Conservation (phyloP, 2,113 vertebrate genomes). For the Planiliza haematocheilus region DNA sequence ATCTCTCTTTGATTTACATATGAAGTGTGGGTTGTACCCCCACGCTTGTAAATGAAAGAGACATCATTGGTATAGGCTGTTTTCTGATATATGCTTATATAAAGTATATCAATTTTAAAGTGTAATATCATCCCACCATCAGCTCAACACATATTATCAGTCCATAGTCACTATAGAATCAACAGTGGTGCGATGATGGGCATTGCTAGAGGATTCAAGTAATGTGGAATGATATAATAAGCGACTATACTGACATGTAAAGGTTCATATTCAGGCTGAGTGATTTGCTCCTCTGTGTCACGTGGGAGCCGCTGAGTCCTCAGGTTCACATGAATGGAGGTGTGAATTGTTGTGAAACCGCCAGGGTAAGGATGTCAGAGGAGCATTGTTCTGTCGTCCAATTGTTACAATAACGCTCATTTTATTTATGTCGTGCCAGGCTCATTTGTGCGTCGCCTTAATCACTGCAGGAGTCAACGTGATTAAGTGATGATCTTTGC, state of each 20-base stretch:
- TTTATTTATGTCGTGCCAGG: neutral
- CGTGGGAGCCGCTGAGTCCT: slow-evolving; percentile 9
- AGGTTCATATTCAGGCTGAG: slow-evolving; percentile 4
- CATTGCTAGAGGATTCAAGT: neutral
- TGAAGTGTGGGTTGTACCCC: too few relatives aligned
- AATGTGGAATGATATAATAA: neutral
- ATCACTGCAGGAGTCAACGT: slow-evolving; percentile 1
- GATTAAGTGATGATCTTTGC: slow-evolving; percentile 8
- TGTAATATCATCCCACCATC: neutral
- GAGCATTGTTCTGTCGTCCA: neutral
- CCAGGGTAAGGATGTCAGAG: slow-evolving; percentile 13
- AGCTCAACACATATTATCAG: neutral
- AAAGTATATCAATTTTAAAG: neutral
- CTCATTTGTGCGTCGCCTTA: slow-evolving; percentile 9
- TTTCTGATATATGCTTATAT: too few relatives aligned
- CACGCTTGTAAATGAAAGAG: too few relatives aligned
- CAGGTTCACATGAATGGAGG: slow-evolving; percentile 43
- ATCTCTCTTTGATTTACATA: too few relatives aligned
- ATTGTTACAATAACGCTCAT: neutral
- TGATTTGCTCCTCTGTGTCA: slow-evolving; percentile 26
- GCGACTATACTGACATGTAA: neutral
- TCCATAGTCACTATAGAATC: too few relatives aligned
- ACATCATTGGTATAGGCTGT: too few relatives aligned
- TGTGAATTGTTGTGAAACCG: slow-evolving; percentile 38
- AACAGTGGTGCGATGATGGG: too few relatives aligned